These are phyloP conservation scores for Tetramorium bicarinatum DNA, from an alignment of 2,888 invertebrate genomes.

Conservation along the genomic window DNA sequence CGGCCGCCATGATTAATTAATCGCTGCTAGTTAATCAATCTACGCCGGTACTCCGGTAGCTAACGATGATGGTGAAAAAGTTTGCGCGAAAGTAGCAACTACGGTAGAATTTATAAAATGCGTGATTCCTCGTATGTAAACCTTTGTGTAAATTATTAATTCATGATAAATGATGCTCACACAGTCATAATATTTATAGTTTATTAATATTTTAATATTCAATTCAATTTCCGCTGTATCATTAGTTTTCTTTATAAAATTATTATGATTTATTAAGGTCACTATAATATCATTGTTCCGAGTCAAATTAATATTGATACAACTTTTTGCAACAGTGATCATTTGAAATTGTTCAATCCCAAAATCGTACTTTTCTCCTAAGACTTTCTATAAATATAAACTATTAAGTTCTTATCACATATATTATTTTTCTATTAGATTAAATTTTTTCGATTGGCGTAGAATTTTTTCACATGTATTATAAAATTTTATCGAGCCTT, in stretches of 20 bases:
- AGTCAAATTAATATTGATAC: not conserved
- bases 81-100: conserved; percentile 17
- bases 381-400: not conserved
- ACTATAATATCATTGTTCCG: not conserved
- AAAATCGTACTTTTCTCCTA: not conserved
- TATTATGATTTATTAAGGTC: not conserved
- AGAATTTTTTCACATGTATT: not conserved
- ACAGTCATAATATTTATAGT: not conserved
- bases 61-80: conserved; percentile 3
- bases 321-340: not conserved
- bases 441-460: not conserved
- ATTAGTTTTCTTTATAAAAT: not conserved
- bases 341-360: not conserved
- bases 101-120: not conserved
- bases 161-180: not conserved
- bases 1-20: conserved; percentile 34
- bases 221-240: not conserved
- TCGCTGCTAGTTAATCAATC: conserved; percentile 32
- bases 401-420: not conserved
- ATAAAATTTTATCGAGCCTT: not conserved
- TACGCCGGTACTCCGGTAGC: not conserved
- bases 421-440: not conserved
- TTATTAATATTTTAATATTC: not conserved
- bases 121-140: no score
- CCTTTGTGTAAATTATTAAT: conserved; percentile 30